A percentile compares a stretch with the other conserved stretches of the same genome.
Conservation (phyloP, 1,140 invertebrate genomes). For the Bemisia tabaci region DNA sequence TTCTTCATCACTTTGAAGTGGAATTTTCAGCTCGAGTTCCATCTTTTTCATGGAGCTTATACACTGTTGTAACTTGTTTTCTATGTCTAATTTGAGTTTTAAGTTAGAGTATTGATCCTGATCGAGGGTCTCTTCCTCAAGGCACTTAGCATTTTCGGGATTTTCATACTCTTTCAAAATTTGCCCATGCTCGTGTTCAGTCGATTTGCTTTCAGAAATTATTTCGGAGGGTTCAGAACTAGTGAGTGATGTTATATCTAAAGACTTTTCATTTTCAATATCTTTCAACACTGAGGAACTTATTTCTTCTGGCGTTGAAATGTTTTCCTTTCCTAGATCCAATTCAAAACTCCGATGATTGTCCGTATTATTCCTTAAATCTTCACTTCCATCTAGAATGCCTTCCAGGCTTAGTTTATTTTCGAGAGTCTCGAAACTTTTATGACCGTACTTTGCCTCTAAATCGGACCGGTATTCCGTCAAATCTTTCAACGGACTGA, state of each 20-base stretch:
- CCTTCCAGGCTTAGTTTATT: background rate
- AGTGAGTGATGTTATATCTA: background rate
- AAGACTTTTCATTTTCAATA: background rate
- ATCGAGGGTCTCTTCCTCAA: background rate
- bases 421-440: background rate
- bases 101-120: background rate
- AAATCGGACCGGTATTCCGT: background rate
- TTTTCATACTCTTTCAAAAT: background rate
- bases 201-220: background rate
- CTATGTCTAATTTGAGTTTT: background rate
- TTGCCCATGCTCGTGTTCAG: too few species aligned
- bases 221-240: too few species aligned
- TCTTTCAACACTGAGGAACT: background rate
- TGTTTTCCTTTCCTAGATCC: background rate
- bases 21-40: background rate
- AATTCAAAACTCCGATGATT: too few species aligned
- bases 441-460: background rate
- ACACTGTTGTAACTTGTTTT: background rate
- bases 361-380: background rate
- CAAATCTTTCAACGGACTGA: background rate
- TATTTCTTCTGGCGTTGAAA: background rate
- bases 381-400: background rate
- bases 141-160: background rate
- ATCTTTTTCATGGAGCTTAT: background rate
- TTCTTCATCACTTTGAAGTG: too few species aligned